phyloP scores from a whole-genome alignment of 2,888 invertebrate species.

The Entomobrya proxima region DNA sequence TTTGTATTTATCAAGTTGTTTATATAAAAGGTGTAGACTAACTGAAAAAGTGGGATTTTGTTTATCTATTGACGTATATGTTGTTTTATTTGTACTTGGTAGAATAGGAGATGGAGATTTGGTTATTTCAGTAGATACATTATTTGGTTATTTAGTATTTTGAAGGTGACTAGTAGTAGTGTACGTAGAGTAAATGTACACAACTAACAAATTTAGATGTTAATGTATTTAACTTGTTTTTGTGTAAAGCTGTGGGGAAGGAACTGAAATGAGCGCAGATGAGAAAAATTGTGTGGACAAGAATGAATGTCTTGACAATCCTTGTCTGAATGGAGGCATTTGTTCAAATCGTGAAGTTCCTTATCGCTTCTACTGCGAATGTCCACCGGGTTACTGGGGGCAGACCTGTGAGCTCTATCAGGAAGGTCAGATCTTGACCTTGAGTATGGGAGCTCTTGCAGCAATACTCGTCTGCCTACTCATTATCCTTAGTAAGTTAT shows the following conservation, averaged over 20 bases:
- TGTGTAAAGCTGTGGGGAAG: conserved; percentile 89
- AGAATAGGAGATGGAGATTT: too few species aligned
- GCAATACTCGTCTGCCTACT: conserved; percentile 92
- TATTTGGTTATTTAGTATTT: not conserved
- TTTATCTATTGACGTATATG: too few species aligned
- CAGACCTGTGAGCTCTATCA: conserved; percentile 95
- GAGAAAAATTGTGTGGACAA: conserved; percentile 95
- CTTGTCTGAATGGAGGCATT: conserved; percentile 94
- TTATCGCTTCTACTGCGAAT: conserved; percentile 87
- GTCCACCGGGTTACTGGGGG: conserved; percentile 91
- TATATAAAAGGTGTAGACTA: too few species aligned
- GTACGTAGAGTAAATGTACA: not conserved
- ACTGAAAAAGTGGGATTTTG: too few species aligned
- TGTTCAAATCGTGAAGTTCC: conserved; percentile 94
- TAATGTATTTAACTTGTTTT: conserved; percentile 48
- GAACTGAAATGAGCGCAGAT: conserved; percentile 92
- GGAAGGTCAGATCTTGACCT: conserved; percentile 95
- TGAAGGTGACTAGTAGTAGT: not conserved
- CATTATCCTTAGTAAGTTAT: conserved; percentile 93
- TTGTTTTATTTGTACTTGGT: too few species aligned
- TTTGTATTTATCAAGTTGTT: too few species aligned
- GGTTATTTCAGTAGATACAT: not conserved
- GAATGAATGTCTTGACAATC: conserved; percentile 95
- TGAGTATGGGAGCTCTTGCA: conserved; percentile 97
- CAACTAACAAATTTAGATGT: conserved; percentile 17